Evolutionary conservation across 2,888 invertebrate genomes (phyloP).

Genomic region (Diploptera punctata): DNA sequence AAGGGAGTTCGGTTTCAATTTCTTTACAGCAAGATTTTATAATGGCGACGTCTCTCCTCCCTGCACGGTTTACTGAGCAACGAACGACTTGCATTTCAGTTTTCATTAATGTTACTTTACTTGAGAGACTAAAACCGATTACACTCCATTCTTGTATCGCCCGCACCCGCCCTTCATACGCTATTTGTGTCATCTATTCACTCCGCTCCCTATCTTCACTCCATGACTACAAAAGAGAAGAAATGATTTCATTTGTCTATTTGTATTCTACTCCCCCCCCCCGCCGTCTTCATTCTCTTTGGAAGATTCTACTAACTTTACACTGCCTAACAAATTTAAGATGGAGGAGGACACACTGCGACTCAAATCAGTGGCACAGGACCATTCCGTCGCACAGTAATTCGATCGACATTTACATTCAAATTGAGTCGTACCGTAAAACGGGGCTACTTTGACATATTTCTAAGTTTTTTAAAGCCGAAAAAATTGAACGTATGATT

Average conservation of each 20-base stretch:
- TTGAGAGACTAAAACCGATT: constrained; percentile 12
- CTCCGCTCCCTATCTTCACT: neutral
- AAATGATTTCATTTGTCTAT: constrained; percentile 22
- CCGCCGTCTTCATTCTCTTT: too few species aligned
- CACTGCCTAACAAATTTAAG: too few species aligned
- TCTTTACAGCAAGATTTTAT: neutral
- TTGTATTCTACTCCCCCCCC: constrained; percentile 14
- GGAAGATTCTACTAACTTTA: too few species aligned
- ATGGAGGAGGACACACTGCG: too few species aligned
- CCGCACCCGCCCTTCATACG: neutral
- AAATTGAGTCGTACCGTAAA: too few species aligned
- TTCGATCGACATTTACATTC: too few species aligned
- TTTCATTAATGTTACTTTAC: constrained; percentile 17
- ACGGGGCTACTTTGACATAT: too few species aligned
- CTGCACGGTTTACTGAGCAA: neutral
- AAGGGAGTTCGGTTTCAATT: neutral
- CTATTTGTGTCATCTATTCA: constrained; percentile 12
- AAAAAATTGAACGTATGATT: too few species aligned
- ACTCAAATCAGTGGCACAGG: too few species aligned
- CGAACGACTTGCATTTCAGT: neutral
- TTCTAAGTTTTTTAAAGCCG: too few species aligned
- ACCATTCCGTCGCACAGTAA: too few species aligned
- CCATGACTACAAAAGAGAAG: constrained; percentile 26
- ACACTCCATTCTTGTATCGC: neutral
- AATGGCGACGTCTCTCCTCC: neutral